Base-by-base conservation (phyloP, 2,113 vertebrate species). In the Triplophysa siluroides region DNA sequence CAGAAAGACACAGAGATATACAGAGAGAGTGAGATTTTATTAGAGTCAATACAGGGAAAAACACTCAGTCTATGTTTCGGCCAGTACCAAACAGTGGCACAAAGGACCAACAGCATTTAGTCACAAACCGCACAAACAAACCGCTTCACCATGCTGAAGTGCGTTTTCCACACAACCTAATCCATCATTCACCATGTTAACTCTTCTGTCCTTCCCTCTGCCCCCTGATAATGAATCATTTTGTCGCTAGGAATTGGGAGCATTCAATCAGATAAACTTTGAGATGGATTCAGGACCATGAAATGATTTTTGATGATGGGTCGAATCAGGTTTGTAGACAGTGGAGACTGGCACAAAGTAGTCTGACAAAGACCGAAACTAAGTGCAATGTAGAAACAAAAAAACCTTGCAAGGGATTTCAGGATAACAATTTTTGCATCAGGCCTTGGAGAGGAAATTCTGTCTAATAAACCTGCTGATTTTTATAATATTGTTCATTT, bases 261-360 rank as follows among this genome's bases (percentile, higher is more conserved):
- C 80, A 73, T 67, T 72, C 84, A 81, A 76, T 89, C 87, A 86
- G 81, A 91, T 89, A 89, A 83, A 73, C 86, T 66, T 71, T 63
- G 38, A 72, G 73, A 60, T 83, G 67, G 82, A 83, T 87, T 68
- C 78, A 79, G 52, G 63, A 75, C 81, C 84, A 86, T 87, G 82
- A 89, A 89, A 89, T 83, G 73, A 81, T 66, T 86, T 89, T 83
- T 80, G 80, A 86, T 78, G 72, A 9, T 18, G 29, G 71, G 66
- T 33, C 69, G 73, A 72, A 56, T 45, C 43, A n/a, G 54, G 3
- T 29, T 69, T 13, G 52, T 52, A 29, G 33, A 61, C 9, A 61
- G 41, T 13, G 13, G 18, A 29, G 10, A 33, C 8, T 61, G 64
- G 4, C 4, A 60, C 41, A 24, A 70, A 41, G 23, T 8, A 10